Percentiles rank a stretch among this genome's conserved stretches.
Evolutionary conservation across 2,797 vertebrate species (phyloP).

Genomic region (Botia almorhae): DNA sequence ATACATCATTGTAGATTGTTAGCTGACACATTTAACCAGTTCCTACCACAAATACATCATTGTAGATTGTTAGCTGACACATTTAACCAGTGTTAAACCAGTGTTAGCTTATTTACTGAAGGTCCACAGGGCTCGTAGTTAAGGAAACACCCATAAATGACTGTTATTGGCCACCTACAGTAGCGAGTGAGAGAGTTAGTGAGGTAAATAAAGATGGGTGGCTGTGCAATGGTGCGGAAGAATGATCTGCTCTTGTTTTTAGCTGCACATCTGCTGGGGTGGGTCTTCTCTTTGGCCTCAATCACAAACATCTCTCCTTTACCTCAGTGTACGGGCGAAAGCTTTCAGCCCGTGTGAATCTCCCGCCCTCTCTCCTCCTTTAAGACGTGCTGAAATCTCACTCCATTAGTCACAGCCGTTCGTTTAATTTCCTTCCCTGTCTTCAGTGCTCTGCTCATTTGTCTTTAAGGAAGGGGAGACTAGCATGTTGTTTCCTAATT

Average conservation of each 20-base stretch:
- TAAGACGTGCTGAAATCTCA: constrained; percentile 29
- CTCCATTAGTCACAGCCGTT: constrained; percentile 41
- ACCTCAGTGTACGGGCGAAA: constrained; percentile 19
- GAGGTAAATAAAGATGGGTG: constrained; percentile 3
- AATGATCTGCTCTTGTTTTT: not conserved
- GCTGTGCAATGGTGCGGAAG: constrained; percentile 4
- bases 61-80: not conserved
- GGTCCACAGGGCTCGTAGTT: not conserved
- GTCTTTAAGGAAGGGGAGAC: constrained; percentile 24
- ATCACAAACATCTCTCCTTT: constrained; percentile 19
- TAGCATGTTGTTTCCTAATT: constrained; percentile 33
- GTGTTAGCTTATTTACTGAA: not conserved
- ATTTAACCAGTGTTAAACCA: not conserved
- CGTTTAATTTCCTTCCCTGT: constrained; percentile 20
- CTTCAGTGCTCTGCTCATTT: constrained; percentile 39
- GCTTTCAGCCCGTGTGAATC: constrained; percentile 23
- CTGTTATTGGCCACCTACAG: constrained; percentile 9
- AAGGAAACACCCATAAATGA: not conserved
- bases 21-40: not conserved
- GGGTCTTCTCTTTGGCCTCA: constrained; percentile 21
- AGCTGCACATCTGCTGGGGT: constrained; percentile 25
- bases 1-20: not conserved
- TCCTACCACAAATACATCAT: not conserved
- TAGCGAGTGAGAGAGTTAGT: not conserved
- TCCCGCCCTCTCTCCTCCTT: constrained; percentile 33